These are phyloP conservation scores for Nomada goodeniana DNA, from an alignment of 2,888 invertebrate genomes.

Conservation along the genomic window DNA sequence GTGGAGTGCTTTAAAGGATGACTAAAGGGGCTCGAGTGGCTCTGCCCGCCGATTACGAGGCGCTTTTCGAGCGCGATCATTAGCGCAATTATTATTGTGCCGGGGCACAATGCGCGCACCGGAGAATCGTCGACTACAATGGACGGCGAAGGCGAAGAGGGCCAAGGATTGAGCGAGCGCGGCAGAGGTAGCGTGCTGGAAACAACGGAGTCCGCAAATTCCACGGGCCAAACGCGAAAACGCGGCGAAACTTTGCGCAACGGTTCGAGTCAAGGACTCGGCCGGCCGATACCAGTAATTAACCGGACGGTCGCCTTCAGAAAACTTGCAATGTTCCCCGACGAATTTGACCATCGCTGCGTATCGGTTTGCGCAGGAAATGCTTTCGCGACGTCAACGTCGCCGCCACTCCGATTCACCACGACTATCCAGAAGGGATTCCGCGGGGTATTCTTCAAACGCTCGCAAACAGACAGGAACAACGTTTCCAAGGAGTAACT, in stretches of 20 bases:
- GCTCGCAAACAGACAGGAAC: constrained; percentile 34
- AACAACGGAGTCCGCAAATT: constrained; percentile 52
- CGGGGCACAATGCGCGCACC: constrained; percentile 77
- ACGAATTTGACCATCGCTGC: neutral
- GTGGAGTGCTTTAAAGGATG: constrained; percentile 55
- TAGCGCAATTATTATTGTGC: constrained; percentile 83
- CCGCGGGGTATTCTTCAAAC: constrained; percentile 48
- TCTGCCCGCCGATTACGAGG: constrained; percentile 75
- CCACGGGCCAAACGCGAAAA: constrained; percentile 45
- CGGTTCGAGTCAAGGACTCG: neutral
- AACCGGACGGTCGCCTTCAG: neutral
- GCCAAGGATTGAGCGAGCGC: constrained; percentile 57
- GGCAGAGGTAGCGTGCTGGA: constrained; percentile 40
- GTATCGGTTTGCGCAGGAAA: neutral
- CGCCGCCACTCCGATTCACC: neutral
- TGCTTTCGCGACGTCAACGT: neutral
- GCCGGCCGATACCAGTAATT: constrained; percentile 3
- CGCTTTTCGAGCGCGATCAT: constrained; percentile 81
- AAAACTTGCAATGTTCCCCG: neutral
- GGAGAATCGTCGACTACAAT: constrained; percentile 75
- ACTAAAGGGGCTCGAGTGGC: constrained; percentile 58
- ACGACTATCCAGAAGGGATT: constrained; percentile 11
- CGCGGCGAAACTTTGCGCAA: constrained; percentile 31
- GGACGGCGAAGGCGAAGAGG: constrained; percentile 69
- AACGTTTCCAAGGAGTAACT: constrained; percentile 50